These are phyloP conservation scores for Cairina moschata DNA, from an alignment of 2,113 vertebrate species.

Conservation along the genomic window DNA sequence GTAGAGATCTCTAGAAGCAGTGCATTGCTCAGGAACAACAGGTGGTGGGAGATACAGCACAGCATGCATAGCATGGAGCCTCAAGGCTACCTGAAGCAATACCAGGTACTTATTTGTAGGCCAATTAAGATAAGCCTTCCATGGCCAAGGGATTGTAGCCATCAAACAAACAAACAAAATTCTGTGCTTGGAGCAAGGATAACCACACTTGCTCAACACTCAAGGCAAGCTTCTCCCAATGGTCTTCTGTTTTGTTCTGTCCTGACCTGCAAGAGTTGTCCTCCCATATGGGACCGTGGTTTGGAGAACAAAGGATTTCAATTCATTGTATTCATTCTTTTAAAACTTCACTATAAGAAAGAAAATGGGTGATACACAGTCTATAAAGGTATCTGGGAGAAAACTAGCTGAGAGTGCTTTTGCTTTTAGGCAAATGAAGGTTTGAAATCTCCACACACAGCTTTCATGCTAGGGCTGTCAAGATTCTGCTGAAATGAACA, in stretches of 20 bases:
- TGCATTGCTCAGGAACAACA: background rate
- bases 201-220: background rate
- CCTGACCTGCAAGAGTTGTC: background rate
- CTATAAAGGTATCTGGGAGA: background rate
- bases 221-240: background rate
- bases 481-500: background rate
- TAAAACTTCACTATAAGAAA: background rate
- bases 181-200: background rate
- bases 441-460: background rate
- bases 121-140: background rate
- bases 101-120: background rate
- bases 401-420: background rate
- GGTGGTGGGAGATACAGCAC: background rate
- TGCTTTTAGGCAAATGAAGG: background rate
- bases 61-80: background rate
- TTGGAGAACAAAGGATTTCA: background rate
- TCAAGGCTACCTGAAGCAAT: background rate
- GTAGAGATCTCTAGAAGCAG: background rate
- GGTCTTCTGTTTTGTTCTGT: background rate
- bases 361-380: background rate
- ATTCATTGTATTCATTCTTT: background rate
- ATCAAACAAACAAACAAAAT: background rate
- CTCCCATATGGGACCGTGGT: background rate
- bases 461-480: background rate
- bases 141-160: background rate